A percentile compares a stretch with the other conserved stretches of the same genome.
These are phyloP conservation scores for Pelecanus crispus DNA, from an alignment of 2,113 vertebrate species.

Conservation along the genomic window DNA sequence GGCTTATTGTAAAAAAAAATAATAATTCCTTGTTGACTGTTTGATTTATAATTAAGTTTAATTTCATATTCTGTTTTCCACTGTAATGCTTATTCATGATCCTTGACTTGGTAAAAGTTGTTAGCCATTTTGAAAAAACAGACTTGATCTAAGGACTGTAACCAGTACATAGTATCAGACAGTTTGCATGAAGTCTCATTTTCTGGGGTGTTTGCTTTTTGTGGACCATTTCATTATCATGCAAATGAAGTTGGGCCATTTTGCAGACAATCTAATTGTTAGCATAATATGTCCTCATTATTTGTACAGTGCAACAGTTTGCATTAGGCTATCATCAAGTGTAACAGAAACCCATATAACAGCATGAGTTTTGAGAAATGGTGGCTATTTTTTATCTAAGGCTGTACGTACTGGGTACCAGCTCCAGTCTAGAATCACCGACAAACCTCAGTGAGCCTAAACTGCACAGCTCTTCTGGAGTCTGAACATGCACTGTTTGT, in stretches of 20 bases:
- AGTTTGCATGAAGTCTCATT: constrained; percentile 2
- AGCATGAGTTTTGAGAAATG: neutral
- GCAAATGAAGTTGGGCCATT: neutral
- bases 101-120: neutral
- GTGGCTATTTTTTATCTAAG: neutral
- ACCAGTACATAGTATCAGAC: neutral
- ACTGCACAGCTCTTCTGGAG: neutral
- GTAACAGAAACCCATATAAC: neutral
- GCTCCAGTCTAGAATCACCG: neutral
- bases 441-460: neutral
- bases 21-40: neutral
- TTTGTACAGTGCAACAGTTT: neutral
- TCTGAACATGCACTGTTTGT: neutral
- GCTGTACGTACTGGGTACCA: neutral
- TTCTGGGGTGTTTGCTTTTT: constrained; percentile 27
- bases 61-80: neutral
- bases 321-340: neutral
- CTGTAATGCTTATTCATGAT: neutral
- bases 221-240: constrained; percentile 17
- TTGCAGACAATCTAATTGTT: constrained; percentile 27
- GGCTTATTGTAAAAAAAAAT: neutral
- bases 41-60: neutral
- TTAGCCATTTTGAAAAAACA: neutral
- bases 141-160: neutral
- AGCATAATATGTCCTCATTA: neutral